Evolutionary conservation across 2,797 vertebrate species (phyloP), one percentile per base, ranked within the genome.

Genomic region (Pteropus rufus): DNA sequence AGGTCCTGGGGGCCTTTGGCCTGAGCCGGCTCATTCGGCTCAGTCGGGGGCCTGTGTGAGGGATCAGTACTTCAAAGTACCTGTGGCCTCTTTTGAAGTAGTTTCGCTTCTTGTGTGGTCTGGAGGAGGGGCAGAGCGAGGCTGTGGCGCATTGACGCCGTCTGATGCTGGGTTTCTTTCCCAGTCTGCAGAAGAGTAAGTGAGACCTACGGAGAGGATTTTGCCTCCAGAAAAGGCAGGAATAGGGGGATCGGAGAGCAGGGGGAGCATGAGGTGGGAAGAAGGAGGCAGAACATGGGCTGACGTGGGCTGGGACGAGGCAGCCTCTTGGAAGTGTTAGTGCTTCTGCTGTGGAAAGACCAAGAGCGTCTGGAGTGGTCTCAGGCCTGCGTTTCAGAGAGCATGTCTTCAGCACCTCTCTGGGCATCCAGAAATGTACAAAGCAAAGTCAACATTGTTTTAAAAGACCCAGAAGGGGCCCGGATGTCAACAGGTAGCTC

Each of bases 311-410:
- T 21, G 67, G 44, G 52, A 19, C 14, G 1, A 2, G 24, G 52
- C 16, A 60, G 54, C 64, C 34, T 54, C 82, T 49, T 5, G 10
- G 70, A 72, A 39, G 72, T 2, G 21, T n/a, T 14, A 11, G 67
- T 39, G 26, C 21, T 52, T 46, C 64, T 49, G 31, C 2, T 19
- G 18, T 34, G 24, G 58, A 15, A 46, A 29, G 41, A 52, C 49
- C 2, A 0, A 23, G 69, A 64, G 1, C 3, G 0, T 44, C 18
- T 8, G 56, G 67, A 44, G 26, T 2, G 1, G 26, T 29, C 44
- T 18, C 24, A 4, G 39, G 79, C 21, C 49, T 23, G 60, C 24
- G 2, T 49, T 46, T 69, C 70, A 16, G 60, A 44, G 79, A 62
- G 34, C 16, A 1, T 10, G 11, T 16, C 23, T 16, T 2, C 26